phyloP scores from a whole-genome alignment of 2,113 vertebrate genomes.

The Dryoscopus gambensis region DNA sequence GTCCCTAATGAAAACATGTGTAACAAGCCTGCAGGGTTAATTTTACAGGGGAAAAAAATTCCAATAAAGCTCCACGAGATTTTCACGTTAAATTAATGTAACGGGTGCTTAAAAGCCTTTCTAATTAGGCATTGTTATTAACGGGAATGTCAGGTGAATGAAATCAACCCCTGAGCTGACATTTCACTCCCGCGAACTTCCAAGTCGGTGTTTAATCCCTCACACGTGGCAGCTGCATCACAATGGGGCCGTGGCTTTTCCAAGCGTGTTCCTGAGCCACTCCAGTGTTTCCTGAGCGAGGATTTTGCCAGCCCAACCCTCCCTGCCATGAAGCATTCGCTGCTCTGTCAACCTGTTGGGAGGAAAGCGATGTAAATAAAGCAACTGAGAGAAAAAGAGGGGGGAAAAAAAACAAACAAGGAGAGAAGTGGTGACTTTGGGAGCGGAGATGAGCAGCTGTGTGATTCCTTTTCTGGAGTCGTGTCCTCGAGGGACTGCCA shows the following conservation, averaged over 20 bases:
- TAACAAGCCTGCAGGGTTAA: slow-evolving; percentile 75
- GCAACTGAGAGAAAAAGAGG: not conserved
- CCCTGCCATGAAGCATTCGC: not conserved
- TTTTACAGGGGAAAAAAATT: slow-evolving; percentile 67
- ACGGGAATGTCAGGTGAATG: slow-evolving; percentile 73
- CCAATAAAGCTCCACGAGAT: slow-evolving; percentile 71
- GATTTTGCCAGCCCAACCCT: not conserved
- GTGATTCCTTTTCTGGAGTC: not conserved
- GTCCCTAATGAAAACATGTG: slow-evolving; percentile 76
- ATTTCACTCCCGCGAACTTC: slow-evolving; percentile 35
- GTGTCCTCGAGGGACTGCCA: slow-evolving; percentile 19
- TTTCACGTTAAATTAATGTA: slow-evolving; percentile 75
- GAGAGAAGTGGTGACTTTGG: not conserved
- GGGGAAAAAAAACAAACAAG: fast-evolving
- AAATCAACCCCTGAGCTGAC: slow-evolving; percentile 65
- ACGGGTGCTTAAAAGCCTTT: slow-evolving; percentile 76
- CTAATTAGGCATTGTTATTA: slow-evolving; percentile 79
- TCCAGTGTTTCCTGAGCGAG: not conserved
- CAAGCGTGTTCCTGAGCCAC: not conserved
- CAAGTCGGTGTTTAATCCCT: slow-evolving; percentile 24
- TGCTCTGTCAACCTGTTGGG: not conserved
- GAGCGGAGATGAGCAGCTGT: not conserved
- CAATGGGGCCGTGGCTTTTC: not conserved
- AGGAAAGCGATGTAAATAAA: not conserved
- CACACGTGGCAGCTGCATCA: not conserved